Conservation (phyloP, 2,113 vertebrate genomes). For the Erinaceus europaeus region DNA sequence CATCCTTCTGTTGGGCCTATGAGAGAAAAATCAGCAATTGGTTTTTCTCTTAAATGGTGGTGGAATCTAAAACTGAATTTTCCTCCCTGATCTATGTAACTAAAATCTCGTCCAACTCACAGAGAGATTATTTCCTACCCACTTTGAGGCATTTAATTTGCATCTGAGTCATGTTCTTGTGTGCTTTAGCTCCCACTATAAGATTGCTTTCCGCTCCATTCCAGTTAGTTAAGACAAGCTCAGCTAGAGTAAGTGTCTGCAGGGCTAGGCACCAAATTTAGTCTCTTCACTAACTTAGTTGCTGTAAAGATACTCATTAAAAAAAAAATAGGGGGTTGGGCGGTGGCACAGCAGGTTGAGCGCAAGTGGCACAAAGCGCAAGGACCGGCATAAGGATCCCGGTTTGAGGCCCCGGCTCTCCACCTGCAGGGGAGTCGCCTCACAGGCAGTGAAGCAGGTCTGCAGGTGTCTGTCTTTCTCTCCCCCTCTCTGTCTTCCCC, state of each 20-base stretch:
- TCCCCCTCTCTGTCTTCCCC: too few species aligned
- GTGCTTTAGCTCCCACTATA: neutral
- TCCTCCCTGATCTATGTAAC: neutral
- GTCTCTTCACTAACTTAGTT: neutral
- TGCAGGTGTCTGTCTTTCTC: too few species aligned
- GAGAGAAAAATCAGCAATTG: slow-evolving; percentile 44
- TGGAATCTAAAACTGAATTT: neutral
- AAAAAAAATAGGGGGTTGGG: too few species aligned
- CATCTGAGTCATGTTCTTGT: neutral
- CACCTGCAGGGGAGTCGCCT: too few species aligned
- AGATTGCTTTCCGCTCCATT: neutral
- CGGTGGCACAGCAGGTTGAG: too few species aligned
- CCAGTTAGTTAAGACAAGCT: neutral
- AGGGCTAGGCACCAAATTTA: neutral
- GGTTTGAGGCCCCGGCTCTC: too few species aligned
- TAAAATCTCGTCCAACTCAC: neutral
- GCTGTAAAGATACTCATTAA: neutral
- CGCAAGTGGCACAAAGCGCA: too few species aligned
- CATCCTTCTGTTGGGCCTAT: slow-evolving; percentile 91
- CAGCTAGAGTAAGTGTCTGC: neutral
- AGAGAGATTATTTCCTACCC: neutral
- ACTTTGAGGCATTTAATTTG: neutral
- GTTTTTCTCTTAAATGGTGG: slow-evolving; percentile 32
- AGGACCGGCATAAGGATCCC: too few species aligned
- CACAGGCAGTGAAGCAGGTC: too few species aligned